Percentiles rank a stretch among this genome's conserved stretches.
phyloP scores from a whole-genome alignment of 2,113 vertebrate genomes.

The Antechinus flavipes region DNA sequence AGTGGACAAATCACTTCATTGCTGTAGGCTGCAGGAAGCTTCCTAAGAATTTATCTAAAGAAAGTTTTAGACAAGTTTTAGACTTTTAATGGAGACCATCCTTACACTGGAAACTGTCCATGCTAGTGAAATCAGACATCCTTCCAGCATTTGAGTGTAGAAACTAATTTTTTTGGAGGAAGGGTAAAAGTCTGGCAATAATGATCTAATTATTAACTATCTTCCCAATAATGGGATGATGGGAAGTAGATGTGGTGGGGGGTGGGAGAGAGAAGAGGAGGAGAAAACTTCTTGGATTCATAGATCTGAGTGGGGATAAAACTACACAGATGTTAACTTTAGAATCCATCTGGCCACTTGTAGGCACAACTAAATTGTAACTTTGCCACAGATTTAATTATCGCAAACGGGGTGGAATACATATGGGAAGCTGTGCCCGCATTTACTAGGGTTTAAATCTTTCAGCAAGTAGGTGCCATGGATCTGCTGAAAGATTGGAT shows the following conservation, averaged over 20 bases:
- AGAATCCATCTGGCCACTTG: not conserved
- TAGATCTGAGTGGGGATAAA: not conserved
- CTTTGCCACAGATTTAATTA: conserved; percentile 44
- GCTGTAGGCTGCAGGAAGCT: not conserved
- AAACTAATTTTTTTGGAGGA: not conserved
- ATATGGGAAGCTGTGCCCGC: not conserved
- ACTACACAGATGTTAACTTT: not conserved
- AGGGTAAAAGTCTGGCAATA: not conserved
- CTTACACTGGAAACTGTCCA: not conserved
- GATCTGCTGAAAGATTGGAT: conserved; percentile 36
- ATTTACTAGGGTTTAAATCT: conserved; percentile 19
- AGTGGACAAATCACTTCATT: not conserved
- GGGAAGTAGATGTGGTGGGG: not conserved
- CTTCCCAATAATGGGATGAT: not conserved
- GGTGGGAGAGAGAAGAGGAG: too few species aligned
- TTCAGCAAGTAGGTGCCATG: conserved; percentile 39
- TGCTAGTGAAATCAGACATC: not conserved
- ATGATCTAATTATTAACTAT: not conserved
- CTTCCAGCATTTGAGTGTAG: not conserved
- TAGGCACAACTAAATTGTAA: conserved; percentile 2
- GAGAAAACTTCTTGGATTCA: not conserved
- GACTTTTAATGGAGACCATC: not conserved
- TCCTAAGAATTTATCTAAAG: not conserved
- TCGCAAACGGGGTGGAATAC: not conserved
- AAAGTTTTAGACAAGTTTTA: not conserved